Conservation (phyloP, 2,797 vertebrate genomes). For the Acrossocheilus fasciatus region DNA sequence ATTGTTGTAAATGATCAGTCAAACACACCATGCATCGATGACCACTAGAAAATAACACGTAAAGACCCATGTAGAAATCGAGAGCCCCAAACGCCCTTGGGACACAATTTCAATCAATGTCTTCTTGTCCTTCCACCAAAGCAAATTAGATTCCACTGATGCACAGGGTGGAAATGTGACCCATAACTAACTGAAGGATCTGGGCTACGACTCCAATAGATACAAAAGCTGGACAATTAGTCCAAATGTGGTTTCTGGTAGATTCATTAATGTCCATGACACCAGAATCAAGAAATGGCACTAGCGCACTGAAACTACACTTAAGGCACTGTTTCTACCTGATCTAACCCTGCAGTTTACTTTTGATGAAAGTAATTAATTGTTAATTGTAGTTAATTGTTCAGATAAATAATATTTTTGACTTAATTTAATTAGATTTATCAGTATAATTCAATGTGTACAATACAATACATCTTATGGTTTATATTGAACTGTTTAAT, state of each 20-base stretch:
- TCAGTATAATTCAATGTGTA: background rate
- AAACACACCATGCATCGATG: conserved; percentile 68
- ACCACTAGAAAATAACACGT: conserved; percentile 79
- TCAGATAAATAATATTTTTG: background rate
- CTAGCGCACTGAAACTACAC: background rate
- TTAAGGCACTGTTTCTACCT: background rate
- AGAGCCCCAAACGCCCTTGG: conserved; percentile 75
- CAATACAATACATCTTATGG: background rate
- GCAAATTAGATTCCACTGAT: conserved; percentile 81
- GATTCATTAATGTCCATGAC: conserved; percentile 33
- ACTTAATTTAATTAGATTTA: background rate
- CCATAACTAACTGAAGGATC: conserved; percentile 79
- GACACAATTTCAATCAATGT: conserved; percentile 85
- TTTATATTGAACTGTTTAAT: background rate
- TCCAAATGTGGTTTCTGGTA: conserved; percentile 29
- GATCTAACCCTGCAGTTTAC: background rate
- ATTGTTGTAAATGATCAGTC: conserved; percentile 73
- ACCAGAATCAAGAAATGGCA: background rate
- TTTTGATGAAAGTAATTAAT: too few species aligned
- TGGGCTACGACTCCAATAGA: conserved; percentile 72
- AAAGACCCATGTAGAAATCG: conserved; percentile 76
- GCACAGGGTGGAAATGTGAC: conserved; percentile 78
- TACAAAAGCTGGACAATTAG: conserved; percentile 61
- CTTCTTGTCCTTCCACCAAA: conserved; percentile 79
- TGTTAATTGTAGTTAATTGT: too few species aligned